Base-by-base conservation (phyloP, 2,888 invertebrate genomes). In the Galerucella nymphaeae region DNA sequence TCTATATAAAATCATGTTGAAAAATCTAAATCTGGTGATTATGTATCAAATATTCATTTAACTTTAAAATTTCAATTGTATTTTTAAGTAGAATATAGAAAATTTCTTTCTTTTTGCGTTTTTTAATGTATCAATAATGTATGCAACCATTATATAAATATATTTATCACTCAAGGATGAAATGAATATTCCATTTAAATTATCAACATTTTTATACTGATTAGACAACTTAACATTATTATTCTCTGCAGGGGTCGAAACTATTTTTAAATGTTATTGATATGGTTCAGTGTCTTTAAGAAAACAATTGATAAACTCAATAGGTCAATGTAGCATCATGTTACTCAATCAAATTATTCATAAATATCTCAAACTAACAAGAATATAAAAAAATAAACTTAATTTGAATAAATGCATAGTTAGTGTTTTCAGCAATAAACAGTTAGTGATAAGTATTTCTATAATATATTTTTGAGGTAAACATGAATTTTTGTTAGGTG, bases 251-350 rank as follows among this genome's bases (percentile, higher is more conserved):
- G 53, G 53, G 53, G 53, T 53, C 53, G 53, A 53, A 53, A 53
- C 53, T 53, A 53, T 53, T 18, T 53, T 53, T 53, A 53, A 53
- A 53, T 53, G 59, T 59, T 59, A 59, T 59, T 10, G 6, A 38
- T 59, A 30, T n/a, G 38, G n/a, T 30, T 38, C 38, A 10, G 53
- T 53, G n/a, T 53, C 10, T 53, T 53, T 53, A 53, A 18, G 18
- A 18, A 53, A 53, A 16, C 16, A 53, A 16, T 4, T 10, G 53
- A 53, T 53, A 53, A 53, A 53, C 53, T 53, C 10, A 18, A 59
- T 59, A 30, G 38, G n/a, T 59, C 38, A 59, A 38, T 59, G 30
- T 14, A 59, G n/a, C 16, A 59, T 59, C 16, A 10, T 38, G 9
- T 59, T 38, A 38, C 30, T 16, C n/a, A 59, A 59, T 38, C 5